Conservation (phyloP, 2,888 invertebrate species). For the Acrobasis suavella region DNA sequence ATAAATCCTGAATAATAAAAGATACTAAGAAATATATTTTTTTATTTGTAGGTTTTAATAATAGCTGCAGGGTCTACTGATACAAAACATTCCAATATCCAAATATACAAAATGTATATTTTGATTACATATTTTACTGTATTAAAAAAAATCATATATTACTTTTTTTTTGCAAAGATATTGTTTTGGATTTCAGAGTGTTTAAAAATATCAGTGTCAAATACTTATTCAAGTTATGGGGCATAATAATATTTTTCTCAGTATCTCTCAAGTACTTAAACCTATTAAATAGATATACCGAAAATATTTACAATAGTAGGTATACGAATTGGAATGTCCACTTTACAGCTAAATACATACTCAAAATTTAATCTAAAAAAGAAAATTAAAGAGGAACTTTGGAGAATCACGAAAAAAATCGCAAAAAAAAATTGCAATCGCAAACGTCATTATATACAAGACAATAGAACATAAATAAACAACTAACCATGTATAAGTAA, state of each 20-base stretch:
- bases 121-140: background rate
- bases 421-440: conserved; percentile 47
- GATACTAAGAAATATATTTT: conserved; percentile 4
- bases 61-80: background rate
- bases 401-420: conserved; percentile 43
- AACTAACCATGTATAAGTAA: conserved; percentile 4
- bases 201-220: background rate
- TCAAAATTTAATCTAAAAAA: conserved; percentile 36
- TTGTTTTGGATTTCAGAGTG: background rate
- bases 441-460: conserved; percentile 42
- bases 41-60: background rate
- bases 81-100: background rate
- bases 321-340: conserved; percentile 31
- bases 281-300: conserved; percentile 24
- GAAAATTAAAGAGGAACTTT: conserved; percentile 68
- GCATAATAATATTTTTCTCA: conserved; percentile 19
- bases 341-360: conserved; percentile 25
- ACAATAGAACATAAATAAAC: conserved; percentile 22
- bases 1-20: conserved; percentile 18
- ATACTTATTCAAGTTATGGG: background rate
- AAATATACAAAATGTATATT: background rate
- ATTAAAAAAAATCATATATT: background rate
- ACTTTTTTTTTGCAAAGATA: background rate
- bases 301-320: conserved; percentile 40
- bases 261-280: conserved; percentile 19